Conservation (phyloP, 2,113 vertebrate genomes). For the Calidris pugnax region DNA sequence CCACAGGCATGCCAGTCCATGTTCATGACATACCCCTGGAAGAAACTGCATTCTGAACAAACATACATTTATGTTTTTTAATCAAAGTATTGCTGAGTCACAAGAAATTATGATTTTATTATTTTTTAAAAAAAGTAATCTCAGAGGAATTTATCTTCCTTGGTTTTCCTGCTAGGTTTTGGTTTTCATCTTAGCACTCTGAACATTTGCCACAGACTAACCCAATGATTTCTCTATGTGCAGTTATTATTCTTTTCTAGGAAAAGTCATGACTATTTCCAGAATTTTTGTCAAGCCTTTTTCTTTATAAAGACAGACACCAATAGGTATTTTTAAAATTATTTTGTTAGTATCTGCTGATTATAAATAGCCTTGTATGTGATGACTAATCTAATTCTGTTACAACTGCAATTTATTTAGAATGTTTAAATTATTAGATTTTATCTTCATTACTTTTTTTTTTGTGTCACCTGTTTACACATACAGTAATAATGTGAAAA, state of each 20-base stretch:
- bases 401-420: neutral
- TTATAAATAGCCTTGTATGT: neutral
- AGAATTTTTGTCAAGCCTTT: neutral
- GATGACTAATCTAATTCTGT: neutral
- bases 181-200: neutral
- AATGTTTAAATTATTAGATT: neutral
- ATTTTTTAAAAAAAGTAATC: neutral
- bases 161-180: neutral
- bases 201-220: neutral
- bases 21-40: neutral
- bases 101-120: neutral
- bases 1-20: rapidly evolving
- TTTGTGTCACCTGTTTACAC: neutral
- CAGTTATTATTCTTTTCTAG: neutral
- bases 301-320: neutral
- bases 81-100: neutral
- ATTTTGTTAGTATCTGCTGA: neutral
- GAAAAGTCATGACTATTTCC: neutral
- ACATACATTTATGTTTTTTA: neutral
- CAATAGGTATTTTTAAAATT: neutral
- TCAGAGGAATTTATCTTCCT: neutral
- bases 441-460: neutral
- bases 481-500: neutral
- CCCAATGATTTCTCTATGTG: neutral
- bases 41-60: neutral